Percentiles rank a stretch among this genome's conserved stretches.
Evolutionary conservation across 1,140 invertebrate genomes (phyloP).

Genomic region (Monochamus saltuarius): DNA sequence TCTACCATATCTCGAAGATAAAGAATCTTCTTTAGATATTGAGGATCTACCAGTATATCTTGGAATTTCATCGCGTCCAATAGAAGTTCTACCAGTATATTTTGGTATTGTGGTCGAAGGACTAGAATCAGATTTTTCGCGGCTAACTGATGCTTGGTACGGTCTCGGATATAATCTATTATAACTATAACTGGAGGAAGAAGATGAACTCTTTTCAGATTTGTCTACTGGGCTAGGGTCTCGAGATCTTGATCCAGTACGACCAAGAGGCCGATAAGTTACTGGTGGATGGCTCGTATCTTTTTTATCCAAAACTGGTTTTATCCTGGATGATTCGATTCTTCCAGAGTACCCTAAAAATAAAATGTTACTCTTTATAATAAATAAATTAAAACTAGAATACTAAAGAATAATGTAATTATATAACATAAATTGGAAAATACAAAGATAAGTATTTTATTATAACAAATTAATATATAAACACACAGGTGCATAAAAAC

Average conservation of each 20-base stretch:
- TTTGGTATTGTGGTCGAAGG: conserved; percentile 42
- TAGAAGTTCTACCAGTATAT: conserved; percentile 36
- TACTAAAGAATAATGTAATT: conserved; percentile 6
- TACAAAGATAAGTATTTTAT: too few species aligned
- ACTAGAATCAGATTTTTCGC: conserved; percentile 43
- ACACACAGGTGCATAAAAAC: too few species aligned
- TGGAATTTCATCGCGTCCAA: conserved; percentile 27
- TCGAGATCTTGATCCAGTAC: conserved; percentile 41
- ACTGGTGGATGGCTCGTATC: conserved; percentile 45
- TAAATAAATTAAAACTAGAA: not conserved
- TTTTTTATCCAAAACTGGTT: conserved; percentile 41
- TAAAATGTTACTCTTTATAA: not conserved
- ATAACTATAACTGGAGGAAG: conserved; percentile 38
- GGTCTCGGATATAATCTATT: conserved; percentile 45
- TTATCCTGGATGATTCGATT: conserved; percentile 29
- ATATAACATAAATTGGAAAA: not conserved
- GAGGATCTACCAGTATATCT: conserved; percentile 29
- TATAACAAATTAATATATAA: too few species aligned
- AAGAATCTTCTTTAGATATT: conserved; percentile 27
- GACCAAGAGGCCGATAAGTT: conserved; percentile 40
- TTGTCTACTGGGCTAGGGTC: conserved; percentile 47
- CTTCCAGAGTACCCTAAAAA: conserved; percentile 24
- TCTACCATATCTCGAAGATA: conserved; percentile 31
- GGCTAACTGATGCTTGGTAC: conserved; percentile 40
- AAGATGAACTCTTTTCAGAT: conserved; percentile 34